Base-by-base conservation (phyloP, 2,113 vertebrate genomes). In the Gadus macrocephalus region DNA sequence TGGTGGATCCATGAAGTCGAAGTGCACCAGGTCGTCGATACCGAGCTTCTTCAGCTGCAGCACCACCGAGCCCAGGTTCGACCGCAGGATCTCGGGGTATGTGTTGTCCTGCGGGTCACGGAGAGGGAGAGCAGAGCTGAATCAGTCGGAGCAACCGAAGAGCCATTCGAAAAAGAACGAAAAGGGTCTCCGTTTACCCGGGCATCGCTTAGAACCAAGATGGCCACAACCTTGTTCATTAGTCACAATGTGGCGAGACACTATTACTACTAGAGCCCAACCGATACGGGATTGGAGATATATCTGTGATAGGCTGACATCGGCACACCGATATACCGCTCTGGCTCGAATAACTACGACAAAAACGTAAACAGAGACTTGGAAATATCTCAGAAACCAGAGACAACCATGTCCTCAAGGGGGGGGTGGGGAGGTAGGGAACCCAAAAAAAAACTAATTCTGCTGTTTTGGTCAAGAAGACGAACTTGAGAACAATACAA, bases 1-100 rank as follows among this genome's bases (percentile, higher is more conserved):
- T 94, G 96, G 97, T 76, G 96, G 97, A 78, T 98, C 96, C 96
- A 98, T 97, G 92, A 98, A 98, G 92, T 98, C 96, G 79, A 98
- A 98, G 89, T 98, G 96, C 71, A 98, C 96, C 89, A 98, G 92
- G 82, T 98, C 96, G 85, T 98, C 95, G 76, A 98, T 98, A 65
- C 97, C 96, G 79, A 98, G 94, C 86, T 98, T 98, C 91, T 97
- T 97, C 80, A 98, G 88, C 77, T 98, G 96, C 79, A 98, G 90
- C 66, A 98, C 95, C 81, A 98, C 95, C 58, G 96, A 97, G 79
- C 95, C 95, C 85, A 98, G 90, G 84, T 98, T 98, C 65, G 96
- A 99, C 76, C 97, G 91, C 80, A 97, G 89, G 84, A 98, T 98
- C 87, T 99, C 96, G 86, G 96, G 97, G 80, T 98, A 98, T 1